Evolutionary conservation across 2,113 vertebrate species (phyloP).

Genomic region (Elaphurus davidianus): DNA sequence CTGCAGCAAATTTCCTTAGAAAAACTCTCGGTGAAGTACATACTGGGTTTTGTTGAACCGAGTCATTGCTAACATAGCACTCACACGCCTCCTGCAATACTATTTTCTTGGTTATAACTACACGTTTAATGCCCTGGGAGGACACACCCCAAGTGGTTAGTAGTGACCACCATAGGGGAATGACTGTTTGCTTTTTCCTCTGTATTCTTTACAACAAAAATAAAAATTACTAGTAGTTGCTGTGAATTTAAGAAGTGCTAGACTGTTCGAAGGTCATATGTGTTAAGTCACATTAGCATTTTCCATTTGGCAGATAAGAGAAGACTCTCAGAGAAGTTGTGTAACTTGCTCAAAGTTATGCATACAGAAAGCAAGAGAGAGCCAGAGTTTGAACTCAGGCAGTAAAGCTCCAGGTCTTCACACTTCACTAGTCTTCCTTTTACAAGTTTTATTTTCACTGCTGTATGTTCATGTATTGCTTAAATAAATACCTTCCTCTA

Average conservation of each 20-base stretch:
- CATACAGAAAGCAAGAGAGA: neutral
- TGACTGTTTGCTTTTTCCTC: neutral
- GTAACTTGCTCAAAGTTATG: neutral
- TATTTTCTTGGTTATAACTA: neutral
- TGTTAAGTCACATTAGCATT: neutral
- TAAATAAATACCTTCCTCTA: neutral
- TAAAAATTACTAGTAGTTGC: neutral
- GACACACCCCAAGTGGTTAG: rapidly evolving
- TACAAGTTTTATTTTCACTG: neutral
- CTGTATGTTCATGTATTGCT: neutral
- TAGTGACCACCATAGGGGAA: neutral
- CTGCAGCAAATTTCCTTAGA: constrained; percentile 19
- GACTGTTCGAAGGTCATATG: neutral
- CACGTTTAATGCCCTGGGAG: neutral
- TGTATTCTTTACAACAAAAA: neutral
- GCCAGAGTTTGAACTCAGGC: neutral
- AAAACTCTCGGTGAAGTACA: neutral
- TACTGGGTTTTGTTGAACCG: neutral
- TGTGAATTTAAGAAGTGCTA: neutral
- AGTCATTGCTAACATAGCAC: neutral
- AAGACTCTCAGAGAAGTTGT: neutral
- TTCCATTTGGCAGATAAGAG: neutral
- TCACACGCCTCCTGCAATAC: neutral
- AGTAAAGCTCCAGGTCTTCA: neutral
- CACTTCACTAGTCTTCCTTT: neutral